These are phyloP conservation scores for Penelope pileata DNA, from an alignment of 2,113 vertebrate species.

Conservation along the genomic window DNA sequence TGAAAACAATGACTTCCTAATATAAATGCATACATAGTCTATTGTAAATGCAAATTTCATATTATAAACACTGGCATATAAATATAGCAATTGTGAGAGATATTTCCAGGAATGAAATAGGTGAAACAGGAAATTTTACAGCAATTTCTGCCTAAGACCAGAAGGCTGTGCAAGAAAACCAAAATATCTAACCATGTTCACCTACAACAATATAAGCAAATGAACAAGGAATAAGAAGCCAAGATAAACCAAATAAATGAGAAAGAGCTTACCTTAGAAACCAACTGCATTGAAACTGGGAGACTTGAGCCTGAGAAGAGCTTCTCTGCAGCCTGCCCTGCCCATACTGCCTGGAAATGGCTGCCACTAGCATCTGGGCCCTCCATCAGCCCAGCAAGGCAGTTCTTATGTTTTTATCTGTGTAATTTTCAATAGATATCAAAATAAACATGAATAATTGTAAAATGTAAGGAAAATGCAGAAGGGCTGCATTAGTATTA, in stretches of 20 bases:
- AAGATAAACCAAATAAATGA: background rate
- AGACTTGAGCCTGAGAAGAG: background rate
- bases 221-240: background rate
- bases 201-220: background rate
- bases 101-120: background rate
- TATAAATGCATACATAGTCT: background rate
- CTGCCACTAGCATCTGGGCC: background rate
- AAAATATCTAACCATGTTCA: background rate
- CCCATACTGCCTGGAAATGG: background rate
- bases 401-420: background rate
- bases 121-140: background rate
- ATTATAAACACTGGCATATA: background rate
- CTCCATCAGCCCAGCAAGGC: background rate
- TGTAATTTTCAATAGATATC: background rate
- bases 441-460: background rate
- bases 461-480: background rate
- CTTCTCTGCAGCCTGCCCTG: fast-evolving
- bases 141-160: background rate
- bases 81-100: background rate
- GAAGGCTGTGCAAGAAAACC: background rate
- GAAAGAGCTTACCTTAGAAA: background rate
- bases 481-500: background rate
- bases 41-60: background rate
- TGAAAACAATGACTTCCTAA: background rate
- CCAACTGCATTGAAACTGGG: fast-evolving